phyloP scores from a whole-genome alignment of 1,140 invertebrate genomes.

The Capitella teleta region DNA sequence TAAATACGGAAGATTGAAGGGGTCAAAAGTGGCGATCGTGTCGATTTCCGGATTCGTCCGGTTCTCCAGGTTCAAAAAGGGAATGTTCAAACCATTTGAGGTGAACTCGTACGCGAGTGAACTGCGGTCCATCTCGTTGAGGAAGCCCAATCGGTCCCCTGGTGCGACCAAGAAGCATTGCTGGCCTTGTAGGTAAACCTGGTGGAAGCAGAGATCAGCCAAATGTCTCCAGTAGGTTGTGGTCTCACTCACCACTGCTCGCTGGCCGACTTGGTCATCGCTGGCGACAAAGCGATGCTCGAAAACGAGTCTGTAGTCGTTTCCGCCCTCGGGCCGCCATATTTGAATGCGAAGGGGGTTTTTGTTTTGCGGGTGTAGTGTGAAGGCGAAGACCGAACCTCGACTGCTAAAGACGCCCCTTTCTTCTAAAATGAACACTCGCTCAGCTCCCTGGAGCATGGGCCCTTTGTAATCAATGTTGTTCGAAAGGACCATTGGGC shows the following conservation, averaged over 20 bases:
- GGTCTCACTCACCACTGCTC: background rate
- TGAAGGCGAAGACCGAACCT: conserved; percentile 3
- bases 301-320: background rate
- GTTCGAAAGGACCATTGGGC: too few relatives aligned
- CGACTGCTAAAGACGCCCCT: background rate
- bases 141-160: conserved; percentile 3
- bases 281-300: background rate
- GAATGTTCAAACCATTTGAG: background rate
- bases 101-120: background rate
- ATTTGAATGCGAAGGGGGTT: background rate
- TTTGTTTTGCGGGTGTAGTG: background rate
- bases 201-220: background rate
- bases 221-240: background rate
- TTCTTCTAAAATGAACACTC: conserved; percentile 2
- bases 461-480: conserved; percentile 1
- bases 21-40: background rate
- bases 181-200: conserved; percentile 1
- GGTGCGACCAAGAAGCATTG: background rate
- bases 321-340: background rate
- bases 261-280: background rate
- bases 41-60: background rate
- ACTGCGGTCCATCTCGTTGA: background rate
- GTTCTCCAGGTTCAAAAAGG: background rate
- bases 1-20: background rate
- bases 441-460: conserved; percentile 4